Percentiles rank a stretch among this genome's conserved stretches.
Evolutionary conservation across 2,113 vertebrate species (phyloP).

Genomic region (Notothenia rossii): DNA sequence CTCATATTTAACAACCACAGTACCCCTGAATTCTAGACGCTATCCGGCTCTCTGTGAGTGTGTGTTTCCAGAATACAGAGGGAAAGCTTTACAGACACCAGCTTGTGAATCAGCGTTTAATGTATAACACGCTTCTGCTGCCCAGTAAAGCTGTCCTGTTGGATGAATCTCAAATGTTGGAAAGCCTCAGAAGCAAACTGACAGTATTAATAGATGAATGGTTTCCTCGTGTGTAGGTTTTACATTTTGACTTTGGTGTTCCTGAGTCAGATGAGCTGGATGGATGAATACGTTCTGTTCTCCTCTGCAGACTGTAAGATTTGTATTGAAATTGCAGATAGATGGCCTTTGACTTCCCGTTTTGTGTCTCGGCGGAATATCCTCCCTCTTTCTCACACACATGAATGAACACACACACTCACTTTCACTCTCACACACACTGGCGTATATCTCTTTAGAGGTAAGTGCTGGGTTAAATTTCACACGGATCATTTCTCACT

Average conservation of each 20-base stretch:
- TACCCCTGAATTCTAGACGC: too few relatives aligned
- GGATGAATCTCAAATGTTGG: not conserved
- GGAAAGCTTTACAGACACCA: not conserved
- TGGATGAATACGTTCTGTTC: not conserved
- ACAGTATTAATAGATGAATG: not conserved
- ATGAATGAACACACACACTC: not conserved
- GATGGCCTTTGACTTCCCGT: constrained; percentile 37
- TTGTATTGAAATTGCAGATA: constrained; percentile 51
- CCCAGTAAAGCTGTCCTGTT: not conserved
- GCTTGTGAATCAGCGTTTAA: not conserved
- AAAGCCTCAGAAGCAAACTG: not conserved
- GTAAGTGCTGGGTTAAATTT: constrained; percentile 76
- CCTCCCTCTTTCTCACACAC: constrained; percentile 31
- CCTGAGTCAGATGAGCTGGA: constrained; percentile 5
- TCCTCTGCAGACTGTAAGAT: constrained; percentile 10
- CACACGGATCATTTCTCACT: constrained; percentile 75
- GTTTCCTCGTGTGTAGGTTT: not conserved
- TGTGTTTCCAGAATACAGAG: not conserved
- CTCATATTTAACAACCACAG: not conserved
- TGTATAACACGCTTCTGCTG: not conserved
- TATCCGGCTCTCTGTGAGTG: too few relatives aligned
- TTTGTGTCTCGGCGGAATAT: constrained; percentile 23
- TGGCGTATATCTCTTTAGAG: constrained; percentile 30
- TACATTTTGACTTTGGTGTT: not conserved
- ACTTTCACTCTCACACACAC: constrained; percentile 17